Percentiles rank a stretch among this genome's conserved stretches.
Conservation (phyloP, 2,888 invertebrate species). For the Digitonthophagus gazella region DNA sequence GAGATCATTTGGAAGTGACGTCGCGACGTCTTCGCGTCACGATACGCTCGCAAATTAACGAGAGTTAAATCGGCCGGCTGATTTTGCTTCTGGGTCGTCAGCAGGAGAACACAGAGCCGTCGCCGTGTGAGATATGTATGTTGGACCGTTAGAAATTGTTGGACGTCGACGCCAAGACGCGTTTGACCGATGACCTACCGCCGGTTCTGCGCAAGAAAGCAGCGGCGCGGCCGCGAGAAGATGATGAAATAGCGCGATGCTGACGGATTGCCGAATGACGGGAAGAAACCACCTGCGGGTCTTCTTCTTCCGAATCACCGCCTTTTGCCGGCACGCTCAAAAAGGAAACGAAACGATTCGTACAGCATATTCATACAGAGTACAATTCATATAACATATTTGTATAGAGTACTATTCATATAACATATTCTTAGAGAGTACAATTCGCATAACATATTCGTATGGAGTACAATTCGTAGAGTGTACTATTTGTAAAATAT, state of each 20-base stretch:
- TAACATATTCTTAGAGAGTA: background rate
- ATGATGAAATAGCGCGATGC: background rate
- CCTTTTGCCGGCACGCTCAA: too few relatives aligned
- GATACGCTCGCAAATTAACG: too few relatives aligned
- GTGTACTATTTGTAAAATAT: too few relatives aligned
- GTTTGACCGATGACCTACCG: background rate
- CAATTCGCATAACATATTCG: too few relatives aligned
- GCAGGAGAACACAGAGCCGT: too few relatives aligned
- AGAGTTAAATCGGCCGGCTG: too few relatives aligned
- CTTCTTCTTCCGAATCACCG: too few relatives aligned
- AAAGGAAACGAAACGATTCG: background rate
- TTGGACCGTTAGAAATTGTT: background rate
- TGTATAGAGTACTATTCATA: background rate
- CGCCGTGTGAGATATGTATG: background rate
- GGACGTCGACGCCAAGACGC: background rate
- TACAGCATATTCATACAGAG: background rate
- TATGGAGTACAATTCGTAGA: background rate
- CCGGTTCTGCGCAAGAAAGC: background rate
- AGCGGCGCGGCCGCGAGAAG: background rate
- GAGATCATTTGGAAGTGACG: too few relatives aligned
- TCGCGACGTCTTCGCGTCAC: too few relatives aligned
- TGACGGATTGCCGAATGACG: background rate
- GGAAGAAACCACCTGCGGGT: too few relatives aligned
- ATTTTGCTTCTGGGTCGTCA: too few relatives aligned
- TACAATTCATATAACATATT: too few relatives aligned